Base-by-base conservation (phyloP, 1,140 invertebrate species). In the Rhagoletis pomonella region DNA sequence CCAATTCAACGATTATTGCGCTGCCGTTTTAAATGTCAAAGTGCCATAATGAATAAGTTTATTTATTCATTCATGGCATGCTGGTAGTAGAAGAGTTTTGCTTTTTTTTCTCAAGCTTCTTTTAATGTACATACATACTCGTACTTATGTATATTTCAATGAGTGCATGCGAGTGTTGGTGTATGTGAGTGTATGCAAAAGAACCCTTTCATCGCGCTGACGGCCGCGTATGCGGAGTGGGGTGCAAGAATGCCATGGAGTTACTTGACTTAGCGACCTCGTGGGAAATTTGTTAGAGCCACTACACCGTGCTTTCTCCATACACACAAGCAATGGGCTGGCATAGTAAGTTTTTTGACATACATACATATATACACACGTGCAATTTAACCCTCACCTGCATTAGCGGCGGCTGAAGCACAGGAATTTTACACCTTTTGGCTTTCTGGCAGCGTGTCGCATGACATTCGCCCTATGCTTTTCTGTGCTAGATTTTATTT, bases 361-460 rank as follows among this genome's bases (percentile, higher is more conserved):
- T 29, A 29, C 29, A 29, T 29, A 29, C 29, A 67, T 67, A 39
- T 10, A 67, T 42, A 39, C 17, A 29, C 73, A 81, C 47, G 4
- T 55, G n/a, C n/a, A 62, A 62, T 17, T 62, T 62, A 62, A 14
- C 60, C 9, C 69, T 73, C 44, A 73, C 17, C 69, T 73, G 42
- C 44, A 9, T 44, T 19, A 58, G 47, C 47, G 19, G 47, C 9
- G 2, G 64, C 29, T 19, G 50, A 81, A 58, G 73, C 9, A n/a
- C 73, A 81, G 73, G 47, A 81, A 81, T 81, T 81, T 81, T 81
- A 81, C 73, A 81, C 73, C 73, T 81, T 81, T 81, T 81, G 73
- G 47, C 73, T 81, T 77, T 81, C 47, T 81, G 55, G 47, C 50
- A 47, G 73, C 19, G 47, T 81, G 44, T 81, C 73, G 73, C 17